A percentile compares a stretch with the other conserved stretches of the same genome.
Evolutionary conservation across 64 coral and sea anemone genomes (phyloP).

Genomic region (Catalaphyllia jardinei): DNA sequence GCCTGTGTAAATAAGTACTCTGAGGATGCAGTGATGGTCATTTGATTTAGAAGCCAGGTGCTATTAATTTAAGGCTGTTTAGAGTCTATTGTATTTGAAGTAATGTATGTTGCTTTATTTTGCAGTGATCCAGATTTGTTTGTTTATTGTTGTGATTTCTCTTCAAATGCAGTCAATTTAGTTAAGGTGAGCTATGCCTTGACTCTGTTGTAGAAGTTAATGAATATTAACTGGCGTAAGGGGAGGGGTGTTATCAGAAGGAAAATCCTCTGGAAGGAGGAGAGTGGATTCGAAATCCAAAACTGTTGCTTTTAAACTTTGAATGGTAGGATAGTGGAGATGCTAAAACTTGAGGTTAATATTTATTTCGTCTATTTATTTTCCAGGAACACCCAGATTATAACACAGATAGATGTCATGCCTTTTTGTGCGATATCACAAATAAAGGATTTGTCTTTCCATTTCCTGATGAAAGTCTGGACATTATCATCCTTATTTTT

Average conservation of each 20-base stretch:
- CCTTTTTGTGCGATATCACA: conserved; percentile 96
- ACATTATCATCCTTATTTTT: conserved; percentile 94
- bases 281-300: too few species aligned
- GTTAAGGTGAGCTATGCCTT: conserved; percentile 60
- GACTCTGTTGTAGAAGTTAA: neutral
- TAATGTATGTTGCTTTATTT: neutral
- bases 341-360: too few species aligned
- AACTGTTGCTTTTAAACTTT: too few species aligned
- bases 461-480: conserved; percentile 80
- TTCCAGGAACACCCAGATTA: conserved; percentile 72
- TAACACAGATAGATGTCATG: conserved; percentile 69
- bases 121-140: conserved; percentile 70
- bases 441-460: conserved; percentile 78
- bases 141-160: conserved; percentile 89
- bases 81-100: neutral
- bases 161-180: conserved; percentile 69
- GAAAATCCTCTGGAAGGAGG: too few species aligned
- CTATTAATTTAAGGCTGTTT: neutral
- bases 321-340: too few species aligned
- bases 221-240: too few species aligned
- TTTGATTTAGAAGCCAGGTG: too few species aligned
- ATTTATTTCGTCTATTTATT: neutral
- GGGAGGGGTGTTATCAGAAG: too few species aligned
- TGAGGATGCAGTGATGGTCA: neutral
- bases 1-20: too few species aligned